These are phyloP conservation scores for Cherax destructor DNA, from an alignment of 1,140 invertebrate species.

Conservation along the genomic window DNA sequence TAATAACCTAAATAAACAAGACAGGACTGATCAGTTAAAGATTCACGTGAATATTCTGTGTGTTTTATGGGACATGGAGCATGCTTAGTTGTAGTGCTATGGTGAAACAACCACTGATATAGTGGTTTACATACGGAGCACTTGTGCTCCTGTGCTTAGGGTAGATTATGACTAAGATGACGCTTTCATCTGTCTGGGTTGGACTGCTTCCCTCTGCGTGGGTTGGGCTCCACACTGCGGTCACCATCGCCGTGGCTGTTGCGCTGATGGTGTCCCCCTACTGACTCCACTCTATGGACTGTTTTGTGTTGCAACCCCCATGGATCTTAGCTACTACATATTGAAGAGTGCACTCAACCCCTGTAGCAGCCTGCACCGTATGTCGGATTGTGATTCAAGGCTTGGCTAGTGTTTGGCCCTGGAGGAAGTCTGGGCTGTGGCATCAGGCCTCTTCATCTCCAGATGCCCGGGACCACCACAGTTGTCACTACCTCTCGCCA, in stretches of 20 bases:
- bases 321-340: slow-evolving; percentile 69
- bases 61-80: slow-evolving; percentile 67
- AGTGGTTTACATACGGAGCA: slow-evolving; percentile 62
- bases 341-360: slow-evolving; percentile 70
- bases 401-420: slow-evolving; percentile 71
- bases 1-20: slow-evolving; percentile 53
- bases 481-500: slow-evolving; percentile 40
- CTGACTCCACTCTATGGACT: slow-evolving; percentile 70
- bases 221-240: slow-evolving; percentile 61
- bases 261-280: slow-evolving; percentile 52
- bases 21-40: slow-evolving; percentile 61
- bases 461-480: slow-evolving; percentile 46
- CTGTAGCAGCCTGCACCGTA: slow-evolving; percentile 70
- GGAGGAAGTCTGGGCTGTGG: slow-evolving; percentile 64
- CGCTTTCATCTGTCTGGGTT: slow-evolving; percentile 69
- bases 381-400: slow-evolving; percentile 69
- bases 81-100: slow-evolving; percentile 70
- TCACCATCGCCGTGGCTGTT: slow-evolving; percentile 51
- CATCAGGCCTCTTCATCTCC: slow-evolving; percentile 51
- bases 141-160: slow-evolving; percentile 68
- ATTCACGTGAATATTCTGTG: slow-evolving; percentile 63
- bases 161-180: slow-evolving; percentile 67
- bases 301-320: slow-evolving; percentile 68
- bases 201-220: slow-evolving; percentile 68
- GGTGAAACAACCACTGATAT: slow-evolving; percentile 65